Evolutionary conservation across 2,113 vertebrate genomes (phyloP).

Genomic region (Misgurnus anguillicaudatus): DNA sequence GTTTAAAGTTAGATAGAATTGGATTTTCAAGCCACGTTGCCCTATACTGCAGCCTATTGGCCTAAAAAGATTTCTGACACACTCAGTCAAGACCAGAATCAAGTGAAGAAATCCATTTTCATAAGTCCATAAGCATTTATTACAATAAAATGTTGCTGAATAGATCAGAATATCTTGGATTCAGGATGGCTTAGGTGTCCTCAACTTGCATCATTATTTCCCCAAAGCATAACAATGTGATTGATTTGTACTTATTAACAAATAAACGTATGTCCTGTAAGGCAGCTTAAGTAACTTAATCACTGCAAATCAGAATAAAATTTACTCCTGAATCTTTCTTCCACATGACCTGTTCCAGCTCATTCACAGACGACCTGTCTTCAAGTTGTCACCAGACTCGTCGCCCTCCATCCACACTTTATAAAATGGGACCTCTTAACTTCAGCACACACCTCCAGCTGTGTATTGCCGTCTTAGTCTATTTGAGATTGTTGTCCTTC

Average conservation of each 20-base stretch:
- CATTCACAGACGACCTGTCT: background rate
- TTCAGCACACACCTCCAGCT: background rate
- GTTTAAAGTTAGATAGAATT: conserved; percentile 55
- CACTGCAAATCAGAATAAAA: background rate
- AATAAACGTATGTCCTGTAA: background rate
- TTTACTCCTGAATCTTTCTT: background rate
- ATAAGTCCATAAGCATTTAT: background rate
- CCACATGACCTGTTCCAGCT: background rate
- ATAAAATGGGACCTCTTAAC: background rate
- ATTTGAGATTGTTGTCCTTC: background rate
- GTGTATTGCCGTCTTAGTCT: background rate
- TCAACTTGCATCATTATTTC: background rate
- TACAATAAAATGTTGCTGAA: background rate
- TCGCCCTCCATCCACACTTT: background rate
- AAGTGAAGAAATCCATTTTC: conserved; percentile 21
- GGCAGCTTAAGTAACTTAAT: background rate
- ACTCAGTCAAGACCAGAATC: conserved; percentile 18
- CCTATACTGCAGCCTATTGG: conserved; percentile 33
- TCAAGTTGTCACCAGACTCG: background rate
- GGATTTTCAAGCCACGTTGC: conserved; percentile 49
- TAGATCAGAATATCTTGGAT: too few relatives aligned
- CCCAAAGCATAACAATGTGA: background rate
- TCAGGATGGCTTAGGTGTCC: too few relatives aligned
- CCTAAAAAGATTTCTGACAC: conserved; percentile 46
- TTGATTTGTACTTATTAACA: background rate